Base-by-base conservation (phyloP, 2,113 vertebrate genomes). In the Seriola dumerili region DNA sequence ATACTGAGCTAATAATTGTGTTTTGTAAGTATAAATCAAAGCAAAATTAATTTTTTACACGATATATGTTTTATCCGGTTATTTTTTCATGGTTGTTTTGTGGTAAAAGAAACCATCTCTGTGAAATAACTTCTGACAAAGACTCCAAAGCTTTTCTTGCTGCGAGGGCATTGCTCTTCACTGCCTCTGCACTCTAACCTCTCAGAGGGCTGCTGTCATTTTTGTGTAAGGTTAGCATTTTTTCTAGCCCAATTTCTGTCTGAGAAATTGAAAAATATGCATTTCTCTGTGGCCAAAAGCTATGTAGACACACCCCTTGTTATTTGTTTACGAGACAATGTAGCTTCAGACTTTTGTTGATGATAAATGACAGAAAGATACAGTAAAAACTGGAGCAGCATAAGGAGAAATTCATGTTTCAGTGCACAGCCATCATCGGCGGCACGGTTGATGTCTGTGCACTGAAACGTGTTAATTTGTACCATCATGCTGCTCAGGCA, bases 211-310 rank as follows among this genome's bases (percentile, higher is more conserved):
- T 54, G 57, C 38, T 83, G 87, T 78, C 70, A 61, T 81, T 84
- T 83, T 63, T 85, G 25, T 77, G 72, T 65, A 23, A 62, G 58
- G 40, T 69, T 67, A 23, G 69, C 64, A 40, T 78, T 84, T 82
- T 85, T 63, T 66, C 17, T 6, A 44, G 80, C 36, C 48, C 8
- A 21, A 77, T 65, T 57, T 88, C 77, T 85, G 80, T 83, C 63
- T 58, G 57, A 40, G 12, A 73, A 46, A 75, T 66, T 10, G 52
- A n/a, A 76, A 78, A 76, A 40, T 50, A 63, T 29, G 58, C 21
- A 32, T 74, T 48, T 74, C 29, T 69, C 42, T 68, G 46, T 29
- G 52, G 40, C 77, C 72, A 42, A 65, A 78, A 55, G 54, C 67
- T 19, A 17, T 64, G 67, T 25, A 34, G 79, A 78, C 54, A 54